Evolutionary conservation across 2,888 invertebrate species (phyloP).

Genomic region (Elysia crispata): DNA sequence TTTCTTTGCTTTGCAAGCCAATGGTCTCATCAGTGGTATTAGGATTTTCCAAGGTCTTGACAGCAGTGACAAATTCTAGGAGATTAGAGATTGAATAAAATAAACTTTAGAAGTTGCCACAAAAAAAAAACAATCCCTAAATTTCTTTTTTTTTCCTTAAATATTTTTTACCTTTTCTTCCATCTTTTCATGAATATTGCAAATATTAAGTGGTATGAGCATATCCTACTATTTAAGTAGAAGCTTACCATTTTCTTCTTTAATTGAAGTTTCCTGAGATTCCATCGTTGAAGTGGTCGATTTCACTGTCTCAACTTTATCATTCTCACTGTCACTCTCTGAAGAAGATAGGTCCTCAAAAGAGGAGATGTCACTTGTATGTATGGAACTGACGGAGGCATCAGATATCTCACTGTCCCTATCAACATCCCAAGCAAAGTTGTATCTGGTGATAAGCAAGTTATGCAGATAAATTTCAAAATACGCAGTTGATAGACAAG

Average conservation of each 20-base stretch:
- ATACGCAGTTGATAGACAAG: too few relatives aligned
- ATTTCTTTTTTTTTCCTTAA: too few relatives aligned
- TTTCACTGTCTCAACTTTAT: slow-evolving; percentile 59
- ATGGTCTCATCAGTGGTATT: too few relatives aligned
- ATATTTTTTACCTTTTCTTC: too few relatives aligned
- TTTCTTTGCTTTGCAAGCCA: too few relatives aligned
- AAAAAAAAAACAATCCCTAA: not conserved
- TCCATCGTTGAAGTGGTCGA: slow-evolving; percentile 48
- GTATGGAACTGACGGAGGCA: slow-evolving; percentile 77
- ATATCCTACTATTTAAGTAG: too few relatives aligned
- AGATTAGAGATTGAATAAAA: not conserved
- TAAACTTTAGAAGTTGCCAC: not conserved
- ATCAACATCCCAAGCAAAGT: slow-evolving; percentile 70
- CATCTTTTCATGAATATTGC: too few relatives aligned
- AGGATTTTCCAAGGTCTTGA: too few relatives aligned
- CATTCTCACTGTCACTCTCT: slow-evolving; percentile 20
- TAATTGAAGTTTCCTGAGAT: not conserved
- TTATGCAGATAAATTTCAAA: too few relatives aligned
- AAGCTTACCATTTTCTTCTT: slow-evolving; percentile 27
- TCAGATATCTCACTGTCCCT: slow-evolving; percentile 67
- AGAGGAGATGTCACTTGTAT: slow-evolving; percentile 78
- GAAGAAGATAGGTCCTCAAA: slow-evolving; percentile 56
- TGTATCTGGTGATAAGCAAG: slow-evolving; percentile 32
- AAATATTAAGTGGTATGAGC: too few relatives aligned
- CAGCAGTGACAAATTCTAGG: not conserved